phyloP scores from a whole-genome alignment of 23 tunicate genomes.

The Aplidium turbinatum region DNA sequence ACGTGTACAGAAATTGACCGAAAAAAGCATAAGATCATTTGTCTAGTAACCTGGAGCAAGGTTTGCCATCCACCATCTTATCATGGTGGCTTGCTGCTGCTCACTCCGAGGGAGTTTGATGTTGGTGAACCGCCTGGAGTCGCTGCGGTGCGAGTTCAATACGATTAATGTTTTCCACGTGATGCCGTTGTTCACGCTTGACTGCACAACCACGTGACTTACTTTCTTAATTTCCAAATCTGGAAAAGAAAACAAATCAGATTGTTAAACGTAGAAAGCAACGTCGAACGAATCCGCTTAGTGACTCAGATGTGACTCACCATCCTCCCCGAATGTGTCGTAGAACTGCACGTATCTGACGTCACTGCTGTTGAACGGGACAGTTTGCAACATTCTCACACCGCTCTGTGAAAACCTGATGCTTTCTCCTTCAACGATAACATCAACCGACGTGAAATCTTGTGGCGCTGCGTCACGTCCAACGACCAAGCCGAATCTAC shows the following conservation, averaged over 20 bases:
- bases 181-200: constrained; percentile 79
- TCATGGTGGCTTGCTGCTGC: constrained; percentile 21
- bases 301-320: neutral
- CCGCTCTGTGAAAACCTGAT: constrained; percentile 65
- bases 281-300: constrained; percentile 4
- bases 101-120: constrained; percentile 23
- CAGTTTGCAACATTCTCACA: constrained; percentile 66
- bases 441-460: constrained; percentile 33
- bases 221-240: neutral
- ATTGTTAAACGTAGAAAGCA: neutral
- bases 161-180: constrained; percentile 60
- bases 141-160: neutral
- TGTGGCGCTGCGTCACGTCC: neutral
- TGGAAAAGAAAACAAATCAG: neutral
- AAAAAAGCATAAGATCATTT: no score
- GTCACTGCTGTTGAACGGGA: constrained; percentile 73
- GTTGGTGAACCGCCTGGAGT: constrained; percentile 28
- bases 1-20: no score
- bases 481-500: neutral
- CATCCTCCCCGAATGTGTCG: neutral
- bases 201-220: constrained; percentile 37
- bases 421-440: constrained; percentile 41
- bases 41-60: constrained; percentile 36
- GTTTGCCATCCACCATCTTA: constrained; percentile 57
- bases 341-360: constrained; percentile 70